Conservation (phyloP, 2,113 vertebrate species). For the Madoqua kirkii region DNA sequence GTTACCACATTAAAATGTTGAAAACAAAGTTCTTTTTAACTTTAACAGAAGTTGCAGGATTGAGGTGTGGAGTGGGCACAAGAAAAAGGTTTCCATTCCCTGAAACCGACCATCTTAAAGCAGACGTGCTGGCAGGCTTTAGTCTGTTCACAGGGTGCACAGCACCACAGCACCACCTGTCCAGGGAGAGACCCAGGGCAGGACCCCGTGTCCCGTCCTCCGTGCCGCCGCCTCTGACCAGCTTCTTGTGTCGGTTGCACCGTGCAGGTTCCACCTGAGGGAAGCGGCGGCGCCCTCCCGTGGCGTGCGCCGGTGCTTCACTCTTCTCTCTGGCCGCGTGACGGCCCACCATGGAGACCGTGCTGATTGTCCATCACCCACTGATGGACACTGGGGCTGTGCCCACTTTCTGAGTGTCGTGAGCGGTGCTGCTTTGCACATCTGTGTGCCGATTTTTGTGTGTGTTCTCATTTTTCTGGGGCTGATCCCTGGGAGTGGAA, state of each 20-base stretch:
- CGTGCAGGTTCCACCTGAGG: background rate
- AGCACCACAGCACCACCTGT: too few relatives aligned
- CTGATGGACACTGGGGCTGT: rapidly evolving
- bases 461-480: background rate
- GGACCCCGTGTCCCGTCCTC: background rate
- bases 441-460: background rate
- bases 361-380: background rate
- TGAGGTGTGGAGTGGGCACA: background rate
- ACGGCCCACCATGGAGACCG: rapidly evolving
- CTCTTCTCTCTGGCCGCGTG: background rate
- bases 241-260: background rate
- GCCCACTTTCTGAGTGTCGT: background rate
- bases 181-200: background rate
- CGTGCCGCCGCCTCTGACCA: background rate
- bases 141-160: background rate
- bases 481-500: background rate
- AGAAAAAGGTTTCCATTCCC: background rate
- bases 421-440: background rate
- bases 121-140: background rate
- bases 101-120: background rate
- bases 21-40: background rate
- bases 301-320: rapidly evolving
- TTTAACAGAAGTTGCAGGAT: background rate
- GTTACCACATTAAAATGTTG: background rate
- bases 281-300: rapidly evolving